Evolutionary conservation across 2,113 vertebrate species (phyloP), one percentile per base, ranked within the genome.

Genomic region (Microtus richardsoni): DNA sequence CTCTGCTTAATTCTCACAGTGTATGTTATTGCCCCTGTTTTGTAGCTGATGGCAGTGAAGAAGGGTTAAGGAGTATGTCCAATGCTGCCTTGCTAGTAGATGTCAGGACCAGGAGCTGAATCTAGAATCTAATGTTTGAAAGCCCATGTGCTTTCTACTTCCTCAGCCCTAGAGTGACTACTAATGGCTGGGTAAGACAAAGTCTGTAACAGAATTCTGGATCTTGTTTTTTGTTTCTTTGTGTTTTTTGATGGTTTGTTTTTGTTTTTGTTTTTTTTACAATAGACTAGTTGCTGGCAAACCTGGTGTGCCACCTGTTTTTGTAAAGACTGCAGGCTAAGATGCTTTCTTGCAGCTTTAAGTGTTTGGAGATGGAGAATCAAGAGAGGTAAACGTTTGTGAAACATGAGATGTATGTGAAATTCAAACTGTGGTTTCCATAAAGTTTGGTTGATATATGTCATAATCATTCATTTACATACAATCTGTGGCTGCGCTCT

Each of bases 1-100:
- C 60, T 95, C 89, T 84, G 24, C n/a, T 87, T 74, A 86, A 80
- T 96, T 90, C 74, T 95, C 64, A 92, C 58, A 92, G 9, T n/a
- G 85, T 33, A 49, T 89, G 7, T 77, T 86, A 77, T n/a, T 68
- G 39, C 24, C 19, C 73, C 73, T 33, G 17, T 82, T 92, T 92
- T 93, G 82, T 80, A 71, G 89, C 58, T 90, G 75, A 39, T 47
- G 19, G 73, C n/a, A 49, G 22, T 84, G 49, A 90, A 96, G 30
- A 64, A 16, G 44, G 26, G 21, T 66, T 89, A 86, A 89, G 24
- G 85, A 66, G 58, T 85, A 22, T 91, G n/a, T 66, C 68, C 33
- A 78, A 17, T 70, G 30, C 70, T 68, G 54, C 78, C 21, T 58
- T 22, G 83, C 39, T 78, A 41, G 60, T 85, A 41, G 41, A 66